A percentile compares a stretch with the other conserved stretches of the same genome.
Evolutionary conservation across 1,140 invertebrate species (phyloP).

Genomic region (Lepidurus arcticus): DNA sequence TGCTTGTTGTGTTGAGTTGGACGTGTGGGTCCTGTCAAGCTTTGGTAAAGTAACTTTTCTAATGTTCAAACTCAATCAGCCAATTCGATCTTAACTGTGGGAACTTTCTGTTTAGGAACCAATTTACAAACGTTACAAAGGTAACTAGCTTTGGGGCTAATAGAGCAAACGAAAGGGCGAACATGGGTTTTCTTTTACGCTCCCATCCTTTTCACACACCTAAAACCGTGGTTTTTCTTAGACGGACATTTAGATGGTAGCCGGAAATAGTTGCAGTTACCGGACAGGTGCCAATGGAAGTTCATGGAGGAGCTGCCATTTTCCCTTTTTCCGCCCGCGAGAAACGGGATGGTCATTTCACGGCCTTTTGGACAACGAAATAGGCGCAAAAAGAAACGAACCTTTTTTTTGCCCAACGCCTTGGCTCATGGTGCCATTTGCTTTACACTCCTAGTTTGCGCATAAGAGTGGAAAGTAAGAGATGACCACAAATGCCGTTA

Average conservation of each 20-base stretch:
- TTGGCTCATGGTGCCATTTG: not conserved
- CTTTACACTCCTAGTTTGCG: not conserved
- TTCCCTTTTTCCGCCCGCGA: not conserved
- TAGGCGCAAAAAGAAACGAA: not conserved
- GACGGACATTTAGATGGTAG: not conserved
- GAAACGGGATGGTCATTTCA: not conserved
- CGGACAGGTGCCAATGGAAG: constrained; percentile 16
- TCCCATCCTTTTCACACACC: not conserved
- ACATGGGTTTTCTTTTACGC: not conserved
- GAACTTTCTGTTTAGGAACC: not conserved
- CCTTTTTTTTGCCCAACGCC: not conserved
- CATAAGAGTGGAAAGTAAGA: not conserved
- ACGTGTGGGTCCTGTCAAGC: not conserved
- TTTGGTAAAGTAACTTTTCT: not conserved
- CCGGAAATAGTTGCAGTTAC: constrained; percentile 1
- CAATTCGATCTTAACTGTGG: constrained; percentile 11
- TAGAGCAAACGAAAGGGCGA: not conserved
- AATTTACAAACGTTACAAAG: constrained; percentile 2
- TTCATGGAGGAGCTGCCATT: not conserved
- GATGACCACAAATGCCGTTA: not conserved
- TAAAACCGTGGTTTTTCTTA: not conserved
- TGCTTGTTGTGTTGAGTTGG: not conserved
- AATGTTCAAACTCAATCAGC: constrained; percentile 3
- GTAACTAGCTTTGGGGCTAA: not conserved
- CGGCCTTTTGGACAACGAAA: not conserved